Conservation (phyloP, 1,140 invertebrate genomes). For the Stegodyphus dumicola region DNA sequence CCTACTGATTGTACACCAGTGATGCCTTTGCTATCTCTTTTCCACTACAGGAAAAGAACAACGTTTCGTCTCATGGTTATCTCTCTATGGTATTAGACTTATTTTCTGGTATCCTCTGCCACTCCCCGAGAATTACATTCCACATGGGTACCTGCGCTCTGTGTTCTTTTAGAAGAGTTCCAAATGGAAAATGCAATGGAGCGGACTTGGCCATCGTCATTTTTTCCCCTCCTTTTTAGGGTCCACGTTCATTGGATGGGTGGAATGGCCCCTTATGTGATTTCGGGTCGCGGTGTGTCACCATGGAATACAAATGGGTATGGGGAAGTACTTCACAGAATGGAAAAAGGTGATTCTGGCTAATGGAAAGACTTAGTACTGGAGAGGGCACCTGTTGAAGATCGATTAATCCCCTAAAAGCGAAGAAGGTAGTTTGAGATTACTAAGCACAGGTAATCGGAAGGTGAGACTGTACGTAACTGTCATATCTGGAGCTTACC, state of each 20-base stretch:
- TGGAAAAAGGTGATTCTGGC: constrained; percentile 24
- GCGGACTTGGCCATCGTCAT: background rate
- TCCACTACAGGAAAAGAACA: background rate
- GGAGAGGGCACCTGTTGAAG: constrained; percentile 1
- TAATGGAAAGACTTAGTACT: constrained; percentile 29
- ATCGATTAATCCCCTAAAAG: no score
- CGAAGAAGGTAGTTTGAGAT: no score
- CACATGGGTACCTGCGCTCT: constrained; percentile 33
- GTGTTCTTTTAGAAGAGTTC: background rate
- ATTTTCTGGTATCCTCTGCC: background rate
- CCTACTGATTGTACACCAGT: no score
- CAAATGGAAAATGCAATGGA: constrained; percentile 55
- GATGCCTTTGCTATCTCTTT: background rate
- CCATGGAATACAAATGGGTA: constrained; percentile 14
- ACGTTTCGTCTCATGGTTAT: constrained; percentile 8
- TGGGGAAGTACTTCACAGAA: background rate
- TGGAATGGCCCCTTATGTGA: constrained; percentile 35
- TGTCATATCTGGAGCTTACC: no score
- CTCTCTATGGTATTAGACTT: background rate
- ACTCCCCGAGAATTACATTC: constrained; percentile 32
- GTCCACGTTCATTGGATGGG: background rate
- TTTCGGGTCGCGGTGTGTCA: constrained; percentile 41
- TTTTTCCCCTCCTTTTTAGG: background rate
- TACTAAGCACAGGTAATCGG: no score
- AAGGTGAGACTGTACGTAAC: no score